A percentile compares a stretch with the other conserved stretches of the same genome.
These are phyloP conservation scores for Pedionomus torquatus DNA, from an alignment of 2,113 vertebrate species.

Conservation along the genomic window DNA sequence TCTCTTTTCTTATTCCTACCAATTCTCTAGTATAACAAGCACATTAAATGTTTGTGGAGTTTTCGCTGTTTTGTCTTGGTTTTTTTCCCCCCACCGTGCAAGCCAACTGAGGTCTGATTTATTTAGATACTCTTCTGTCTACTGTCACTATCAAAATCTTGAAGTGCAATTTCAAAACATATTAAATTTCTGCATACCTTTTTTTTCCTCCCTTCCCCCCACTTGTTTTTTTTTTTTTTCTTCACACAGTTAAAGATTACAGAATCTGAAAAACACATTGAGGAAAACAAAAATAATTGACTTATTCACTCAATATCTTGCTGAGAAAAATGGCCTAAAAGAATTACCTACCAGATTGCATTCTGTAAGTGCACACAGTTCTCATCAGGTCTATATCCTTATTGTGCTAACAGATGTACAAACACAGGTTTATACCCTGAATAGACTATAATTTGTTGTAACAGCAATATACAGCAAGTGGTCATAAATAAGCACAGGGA, in stretches of 20 bases:
- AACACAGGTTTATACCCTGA: neutral
- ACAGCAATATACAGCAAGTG: neutral
- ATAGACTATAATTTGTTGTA: neutral
- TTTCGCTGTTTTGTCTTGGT: neutral
- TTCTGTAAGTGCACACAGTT: neutral
- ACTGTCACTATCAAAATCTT: neutral
- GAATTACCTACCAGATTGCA: neutral
- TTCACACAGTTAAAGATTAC: neutral
- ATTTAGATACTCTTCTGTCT: neutral
- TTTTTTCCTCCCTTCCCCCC: neutral
- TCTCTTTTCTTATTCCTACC: neutral
- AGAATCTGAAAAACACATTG: neutral
- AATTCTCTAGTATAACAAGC: neutral
- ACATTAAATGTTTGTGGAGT: neutral
- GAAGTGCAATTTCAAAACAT: neutral
- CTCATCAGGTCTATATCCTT: neutral
- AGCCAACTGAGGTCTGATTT: neutral
- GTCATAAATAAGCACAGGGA: neutral
- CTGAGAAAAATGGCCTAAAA: neutral
- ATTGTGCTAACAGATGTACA: neutral
- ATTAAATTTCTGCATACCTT: neutral
- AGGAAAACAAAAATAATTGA: neutral
- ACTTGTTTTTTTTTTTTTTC: neutral
- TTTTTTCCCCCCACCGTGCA: rapidly evolving
- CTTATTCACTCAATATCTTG: neutral